These are phyloP conservation scores for Pterostichus niger DNA, from an alignment of 2,888 invertebrate species.

Conservation along the genomic window DNA sequence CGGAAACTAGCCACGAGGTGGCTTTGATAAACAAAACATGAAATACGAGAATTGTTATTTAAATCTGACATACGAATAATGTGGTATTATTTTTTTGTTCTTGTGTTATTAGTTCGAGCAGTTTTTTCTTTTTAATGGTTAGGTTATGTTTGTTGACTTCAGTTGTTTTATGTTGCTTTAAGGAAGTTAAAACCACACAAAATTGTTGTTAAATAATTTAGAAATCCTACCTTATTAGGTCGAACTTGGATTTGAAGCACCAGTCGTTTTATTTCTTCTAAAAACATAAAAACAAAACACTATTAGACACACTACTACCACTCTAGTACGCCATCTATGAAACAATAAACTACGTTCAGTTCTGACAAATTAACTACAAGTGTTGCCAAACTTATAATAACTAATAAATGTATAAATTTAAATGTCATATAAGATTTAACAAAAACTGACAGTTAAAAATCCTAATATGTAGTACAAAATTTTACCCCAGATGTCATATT, in stretches of 20 bases:
- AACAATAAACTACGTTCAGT: no score
- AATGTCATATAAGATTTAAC: no score
- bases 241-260: neutral
- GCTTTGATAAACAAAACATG: conserved; percentile 4
- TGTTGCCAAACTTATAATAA: no score
- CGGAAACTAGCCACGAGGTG: neutral
- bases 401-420: no score
- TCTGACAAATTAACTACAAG: no score
- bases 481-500: no score
- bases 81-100: conserved; percentile 23
- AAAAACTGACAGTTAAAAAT: no score
- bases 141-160: conserved; percentile 1
- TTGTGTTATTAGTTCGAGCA: conserved; percentile 19
- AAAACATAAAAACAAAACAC: no score
- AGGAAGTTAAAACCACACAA: neutral
- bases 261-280: no score
- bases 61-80: conserved; percentile 7
- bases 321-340: no score
- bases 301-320: no score
- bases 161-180: neutral
- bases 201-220: neutral
- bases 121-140: neutral
- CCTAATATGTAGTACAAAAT: no score
- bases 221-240: neutral
- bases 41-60: neutral